Evolutionary conservation across 2,113 vertebrate species (phyloP), one percentile per base, ranked within the genome.

Genomic region (Felis chaus): DNA sequence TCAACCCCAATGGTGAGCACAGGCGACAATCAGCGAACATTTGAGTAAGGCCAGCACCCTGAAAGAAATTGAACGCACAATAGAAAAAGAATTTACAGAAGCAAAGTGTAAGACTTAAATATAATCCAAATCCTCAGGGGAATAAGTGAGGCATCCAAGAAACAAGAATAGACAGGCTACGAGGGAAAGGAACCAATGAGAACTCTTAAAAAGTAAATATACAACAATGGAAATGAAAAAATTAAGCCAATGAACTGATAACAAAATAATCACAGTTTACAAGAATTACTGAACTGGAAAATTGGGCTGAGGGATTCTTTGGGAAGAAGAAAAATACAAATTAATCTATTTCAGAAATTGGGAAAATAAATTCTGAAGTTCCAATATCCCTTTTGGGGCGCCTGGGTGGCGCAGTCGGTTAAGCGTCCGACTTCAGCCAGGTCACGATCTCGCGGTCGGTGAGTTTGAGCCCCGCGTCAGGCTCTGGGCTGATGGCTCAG

Each of bases 261-360:
- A 78, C n/a, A 96, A 94, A 81, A 86, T 87, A 90, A 90, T n/a
- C 65, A 63, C 9, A 65, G 39, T 29, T 89, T 85, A 27, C 92
- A 79, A 86, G 31, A 82, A 63, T 78, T 57, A 25, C 23, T 82
- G 23, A 78, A 16, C 53, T 82, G n/a, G n/a, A 68, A 95, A 90
- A 82, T 1, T 55, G 29, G 95, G 31, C 74, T 90, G 41, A 93
- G 19, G 45, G 61, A 65, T 86, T 96, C 85, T 93, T 90, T 14
- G 65, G 39, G 50, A 93, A 95, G 10, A 48, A 90, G 23, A 5
- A 82, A 95, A 90, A 71, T 81, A 33, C 15, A 19, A 91, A 87
- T 83, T 82, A 27, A 80, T 74, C 31, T 76, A 63, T 53, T 87
- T 93, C 92, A 93, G 68, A 45, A 21, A 83, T 83, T 16, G 12